phyloP scores from a whole-genome alignment of 2,888 invertebrate species.

The Cerceris ruficornis region DNA sequence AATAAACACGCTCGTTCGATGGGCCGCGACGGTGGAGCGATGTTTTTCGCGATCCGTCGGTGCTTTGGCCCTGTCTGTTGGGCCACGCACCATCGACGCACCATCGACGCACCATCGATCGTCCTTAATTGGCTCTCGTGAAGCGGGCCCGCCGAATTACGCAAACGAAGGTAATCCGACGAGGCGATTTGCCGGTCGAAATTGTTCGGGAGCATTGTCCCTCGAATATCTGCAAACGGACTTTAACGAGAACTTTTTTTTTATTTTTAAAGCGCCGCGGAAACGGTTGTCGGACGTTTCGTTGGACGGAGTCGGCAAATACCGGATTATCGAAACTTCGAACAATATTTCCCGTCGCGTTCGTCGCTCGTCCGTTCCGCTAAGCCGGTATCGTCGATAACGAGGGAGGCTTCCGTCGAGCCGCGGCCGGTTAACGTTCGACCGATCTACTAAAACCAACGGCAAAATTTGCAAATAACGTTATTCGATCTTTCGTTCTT shows the following conservation, averaged over 20 bases:
- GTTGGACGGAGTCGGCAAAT: background rate
- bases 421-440: too few relatives aligned
- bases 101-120: constrained; percentile 28
- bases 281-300: background rate
- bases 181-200: background rate
- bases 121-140: constrained; percentile 23
- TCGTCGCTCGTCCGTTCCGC: too few relatives aligned
- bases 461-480: too few relatives aligned
- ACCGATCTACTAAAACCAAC: too few relatives aligned
- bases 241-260: background rate
- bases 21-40: background rate
- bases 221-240: background rate
- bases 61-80: constrained; percentile 13
- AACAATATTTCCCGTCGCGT: too few relatives aligned
- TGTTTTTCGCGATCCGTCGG: constrained; percentile 17
- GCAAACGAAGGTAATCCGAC: constrained; percentile 27
- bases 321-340: too few relatives aligned
- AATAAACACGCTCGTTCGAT: background rate
- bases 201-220: background rate
- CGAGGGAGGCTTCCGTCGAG: too few relatives aligned
- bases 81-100: constrained; percentile 6
- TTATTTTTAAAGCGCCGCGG: background rate
- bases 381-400: too few relatives aligned
- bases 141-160: constrained; percentile 14
- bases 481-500: too few relatives aligned